These are phyloP conservation scores for Eupeodes luniger DNA, from an alignment of 2,888 invertebrate genomes.

Conservation along the genomic window DNA sequence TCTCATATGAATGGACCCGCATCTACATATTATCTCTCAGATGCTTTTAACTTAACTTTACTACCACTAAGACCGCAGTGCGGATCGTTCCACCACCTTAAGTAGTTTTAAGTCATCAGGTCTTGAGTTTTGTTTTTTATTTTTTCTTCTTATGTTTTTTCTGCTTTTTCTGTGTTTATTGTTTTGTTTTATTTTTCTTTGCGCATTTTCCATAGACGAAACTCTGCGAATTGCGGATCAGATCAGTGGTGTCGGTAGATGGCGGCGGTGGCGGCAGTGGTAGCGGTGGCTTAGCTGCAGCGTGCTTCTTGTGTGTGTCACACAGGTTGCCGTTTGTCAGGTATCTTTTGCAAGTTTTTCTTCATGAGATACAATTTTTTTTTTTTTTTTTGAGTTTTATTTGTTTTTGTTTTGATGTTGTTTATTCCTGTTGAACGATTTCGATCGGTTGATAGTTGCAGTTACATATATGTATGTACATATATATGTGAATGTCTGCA, in stretches of 20 bases:
- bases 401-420: conserved; percentile 22
- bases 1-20: conserved; percentile 83
- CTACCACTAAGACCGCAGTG: conserved; percentile 71
- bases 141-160: background rate
- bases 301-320: conserved; percentile 37
- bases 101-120: conserved; percentile 49
- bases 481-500: too few relatives aligned
- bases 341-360: conserved; percentile 54
- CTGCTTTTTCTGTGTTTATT: background rate
- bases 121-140: conserved; percentile 10
- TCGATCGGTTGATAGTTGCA: conserved; percentile 51
- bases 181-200: conserved; percentile 53
- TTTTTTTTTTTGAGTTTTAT: background rate
- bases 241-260: background rate
- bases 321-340: background rate
- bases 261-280: background rate
- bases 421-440: conserved; percentile 61
- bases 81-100: conserved; percentile 68
- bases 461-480: conserved; percentile 15
- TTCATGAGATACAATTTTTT: conserved; percentile 43
- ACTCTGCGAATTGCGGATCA: background rate
- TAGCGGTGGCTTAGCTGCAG: background rate
- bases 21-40: conserved; percentile 56
- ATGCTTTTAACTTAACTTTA: conserved; percentile 82
- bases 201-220: conserved; percentile 53